Conservation (phyloP, 2,797 vertebrate genomes). For the Paramormyrops hopkinsi region DNA sequence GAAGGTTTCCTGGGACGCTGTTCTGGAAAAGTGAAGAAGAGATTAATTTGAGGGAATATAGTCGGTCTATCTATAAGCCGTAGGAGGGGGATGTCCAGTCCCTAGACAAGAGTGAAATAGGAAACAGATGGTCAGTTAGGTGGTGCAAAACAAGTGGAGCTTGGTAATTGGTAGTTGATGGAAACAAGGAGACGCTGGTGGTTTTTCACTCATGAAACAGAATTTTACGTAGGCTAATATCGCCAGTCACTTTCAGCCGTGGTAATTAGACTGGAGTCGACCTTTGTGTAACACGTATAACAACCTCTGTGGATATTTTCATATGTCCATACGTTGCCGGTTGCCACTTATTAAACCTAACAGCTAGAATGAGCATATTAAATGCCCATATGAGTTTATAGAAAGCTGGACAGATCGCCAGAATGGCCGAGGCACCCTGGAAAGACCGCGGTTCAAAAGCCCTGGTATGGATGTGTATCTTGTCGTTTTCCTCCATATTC, state of each 20-base stretch:
- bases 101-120: slow-evolving; percentile 17
- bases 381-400: neutral
- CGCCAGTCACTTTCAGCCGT: neutral
- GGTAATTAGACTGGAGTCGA: neutral
- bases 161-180: neutral
- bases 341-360: neutral
- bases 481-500: neutral
- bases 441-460: neutral
- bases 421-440: neutral
- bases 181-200: neutral
- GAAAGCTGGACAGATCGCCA: neutral
- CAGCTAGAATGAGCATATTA: neutral
- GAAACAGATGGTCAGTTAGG: slow-evolving; percentile 16
- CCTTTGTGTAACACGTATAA: neutral
- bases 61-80: neutral
- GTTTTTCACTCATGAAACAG: neutral
- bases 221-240: neutral
- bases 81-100: slow-evolving; percentile 11
- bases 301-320: neutral
- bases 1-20: neutral
- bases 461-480: neutral
- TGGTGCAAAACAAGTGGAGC: neutral
- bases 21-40: slow-evolving; percentile 1
- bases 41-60: neutral
- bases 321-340: neutral